Evolutionary conservation across 2,888 invertebrate genomes (phyloP), one percentile per base, ranked within the genome.

Genomic region (Leptopilina drosophilae): DNA sequence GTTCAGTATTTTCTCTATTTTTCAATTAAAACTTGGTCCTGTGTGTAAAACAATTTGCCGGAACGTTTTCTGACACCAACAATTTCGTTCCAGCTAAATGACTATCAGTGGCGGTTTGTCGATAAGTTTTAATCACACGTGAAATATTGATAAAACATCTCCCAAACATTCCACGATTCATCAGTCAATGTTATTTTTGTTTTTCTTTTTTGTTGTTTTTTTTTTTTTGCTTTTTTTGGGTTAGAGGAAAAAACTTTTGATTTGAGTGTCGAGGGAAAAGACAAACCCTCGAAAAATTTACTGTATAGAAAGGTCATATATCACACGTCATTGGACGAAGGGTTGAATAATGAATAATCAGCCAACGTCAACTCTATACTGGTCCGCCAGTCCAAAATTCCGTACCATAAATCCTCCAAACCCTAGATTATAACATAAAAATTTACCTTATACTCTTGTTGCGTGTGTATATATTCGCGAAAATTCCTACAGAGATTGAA

Each of bases 81-180:
- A 67, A 67, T 46, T 67, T 67, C 11, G 46, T 42, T 49, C 26
- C 9, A 5, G 26, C 8, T 42, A 15, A 66, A 42, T 12, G 69
- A 69, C 53, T 26, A 53, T 69, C 69, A 53, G 20, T 53, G 20
- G 33, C 26, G 53, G 26, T 67, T 67, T 66, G 66, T 66, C 42
- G 46, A 67, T 67, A 69, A 69, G 69, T 69, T 69, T 69, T 69
- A 67, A 67, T 67, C 20, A 20, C 49, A 20, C 67, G 67, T 69
- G 20, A 69, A 69, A 69, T 69, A 69, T 69, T 69, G 67, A 69
- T 69, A 46, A 69, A 69, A 62, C 62, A 62, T 62, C 20, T 69
- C 67, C 26, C 20, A 53, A 49, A 49, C 67, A 69, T 49, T 49
- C 20, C 20, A 67, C 67, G 46, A 46, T 49, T 67, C 67, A 67